These are phyloP conservation scores for Portunus trituberculatus DNA, from an alignment of 1,140 invertebrate species.

Conservation along the genomic window DNA sequence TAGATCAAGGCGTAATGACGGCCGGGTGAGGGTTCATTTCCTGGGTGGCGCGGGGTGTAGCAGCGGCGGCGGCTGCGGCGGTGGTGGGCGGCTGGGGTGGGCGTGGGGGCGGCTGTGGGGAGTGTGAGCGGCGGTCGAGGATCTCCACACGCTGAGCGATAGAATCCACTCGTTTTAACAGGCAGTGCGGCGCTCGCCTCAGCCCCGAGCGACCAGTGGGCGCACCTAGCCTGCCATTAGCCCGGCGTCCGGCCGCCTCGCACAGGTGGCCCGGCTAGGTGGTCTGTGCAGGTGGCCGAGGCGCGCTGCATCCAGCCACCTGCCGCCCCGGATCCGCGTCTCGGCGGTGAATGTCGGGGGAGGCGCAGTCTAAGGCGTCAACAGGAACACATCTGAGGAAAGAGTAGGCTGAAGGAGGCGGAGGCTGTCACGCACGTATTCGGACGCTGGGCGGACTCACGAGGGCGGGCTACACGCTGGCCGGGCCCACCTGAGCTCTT, in stretches of 20 bases:
- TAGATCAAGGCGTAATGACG: constrained; percentile 49
- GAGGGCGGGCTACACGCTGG: constrained; percentile 57
- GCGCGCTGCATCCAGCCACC: neutral
- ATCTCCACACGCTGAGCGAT: constrained; percentile 61
- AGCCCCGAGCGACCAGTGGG: constrained; percentile 51
- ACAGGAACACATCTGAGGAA: neutral
- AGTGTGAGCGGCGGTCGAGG: constrained; percentile 54
- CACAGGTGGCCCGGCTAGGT: constrained; percentile 15
- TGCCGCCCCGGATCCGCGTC: neutral
- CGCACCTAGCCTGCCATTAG: constrained; percentile 66
- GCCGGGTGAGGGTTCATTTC: constrained; percentile 26
- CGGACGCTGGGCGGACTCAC: constrained; percentile 51
- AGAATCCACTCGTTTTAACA: constrained; percentile 71
- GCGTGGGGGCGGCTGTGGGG: constrained; percentile 14
- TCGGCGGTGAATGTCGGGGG: neutral
- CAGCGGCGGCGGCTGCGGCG: neutral
- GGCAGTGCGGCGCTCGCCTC: constrained; percentile 47
- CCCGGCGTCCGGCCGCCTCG: constrained; percentile 25
- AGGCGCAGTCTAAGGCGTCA: neutral
- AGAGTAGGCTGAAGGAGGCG: neutral
- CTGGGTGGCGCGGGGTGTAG: constrained; percentile 21
- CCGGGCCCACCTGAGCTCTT: constrained; percentile 71
- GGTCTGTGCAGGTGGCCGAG: neutral
- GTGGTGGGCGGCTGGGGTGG: neutral
- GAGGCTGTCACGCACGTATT: constrained; percentile 49